A percentile compares a stretch with the other conserved stretches of the same genome.
Evolutionary conservation across 1,140 invertebrate species (phyloP).

Genomic region (Vanessa atalanta): DNA sequence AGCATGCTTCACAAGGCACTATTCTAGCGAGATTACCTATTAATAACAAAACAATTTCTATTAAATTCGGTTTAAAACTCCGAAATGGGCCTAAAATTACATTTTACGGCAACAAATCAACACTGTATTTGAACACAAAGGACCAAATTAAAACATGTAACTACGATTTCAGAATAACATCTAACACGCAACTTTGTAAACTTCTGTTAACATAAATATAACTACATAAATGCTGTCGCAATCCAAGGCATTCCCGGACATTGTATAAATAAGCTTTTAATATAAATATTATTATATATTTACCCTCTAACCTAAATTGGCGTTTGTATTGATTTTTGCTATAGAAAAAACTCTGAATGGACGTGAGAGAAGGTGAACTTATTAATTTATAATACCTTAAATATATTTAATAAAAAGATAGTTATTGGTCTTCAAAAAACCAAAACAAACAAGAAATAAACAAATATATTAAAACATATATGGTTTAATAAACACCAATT

Average conservation of each 20-base stretch:
- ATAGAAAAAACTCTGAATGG: conserved; percentile 45
- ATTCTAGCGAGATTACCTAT: conserved; percentile 74
- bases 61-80: conserved; percentile 77
- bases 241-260: conserved; percentile 42
- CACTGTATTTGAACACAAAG: conserved; percentile 53
- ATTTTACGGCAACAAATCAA: conserved; percentile 69
- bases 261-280: conserved; percentile 55
- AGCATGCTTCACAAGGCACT: conserved; percentile 80
- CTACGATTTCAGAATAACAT: conserved; percentile 41
- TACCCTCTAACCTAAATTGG: conserved; percentile 72
- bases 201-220: conserved; percentile 42
- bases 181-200: conserved; percentile 50
- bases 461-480: conserved; percentile 10
- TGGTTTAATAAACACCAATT: conserved; percentile 6
- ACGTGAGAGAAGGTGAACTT: conserved; percentile 38
- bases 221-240: conserved; percentile 44
- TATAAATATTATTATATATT: conserved; percentile 38
- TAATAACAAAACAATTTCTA: conserved; percentile 64
- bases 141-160: conserved; percentile 33
- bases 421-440: conserved; percentile 23
- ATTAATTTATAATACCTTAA: conserved; percentile 21
- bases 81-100: conserved; percentile 74
- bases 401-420: conserved; percentile 15
- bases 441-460: conserved; percentile 5
- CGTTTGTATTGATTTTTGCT: conserved; percentile 67